phyloP scores from a whole-genome alignment of 2,113 vertebrate species.

The Poecilia latipinna region DNA sequence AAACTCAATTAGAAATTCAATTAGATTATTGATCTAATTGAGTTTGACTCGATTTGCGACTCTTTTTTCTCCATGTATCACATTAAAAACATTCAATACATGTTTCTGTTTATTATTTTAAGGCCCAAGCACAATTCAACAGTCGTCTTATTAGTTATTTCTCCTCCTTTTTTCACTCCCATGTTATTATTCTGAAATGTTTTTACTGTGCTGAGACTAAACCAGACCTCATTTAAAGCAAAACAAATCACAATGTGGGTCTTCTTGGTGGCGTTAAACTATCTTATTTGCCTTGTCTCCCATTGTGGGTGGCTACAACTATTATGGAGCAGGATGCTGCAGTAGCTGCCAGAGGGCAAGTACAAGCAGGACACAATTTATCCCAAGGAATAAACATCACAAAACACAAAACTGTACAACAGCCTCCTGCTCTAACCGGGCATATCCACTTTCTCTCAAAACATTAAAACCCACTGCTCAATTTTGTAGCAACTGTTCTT shows the following conservation, averaged over 20 bases:
- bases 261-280: conserved; percentile 38
- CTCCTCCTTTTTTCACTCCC: conserved; percentile 1
- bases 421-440: conserved; percentile 11
- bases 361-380: conserved; percentile 26
- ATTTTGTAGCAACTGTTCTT: conserved; percentile 26
- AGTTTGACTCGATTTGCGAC: background rate
- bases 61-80: background rate
- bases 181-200: conserved; percentile 25
- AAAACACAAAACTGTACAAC: conserved; percentile 35
- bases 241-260: conserved; percentile 12
- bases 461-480: conserved; percentile 26
- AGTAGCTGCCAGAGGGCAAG: conserved; percentile 52
- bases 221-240: conserved; percentile 26
- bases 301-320: conserved; percentile 56
- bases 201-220: conserved; percentile 7
- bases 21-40: background rate
- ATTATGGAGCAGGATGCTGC: conserved; percentile 46
- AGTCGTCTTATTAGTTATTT: background rate
- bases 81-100: background rate
- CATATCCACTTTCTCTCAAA: conserved; percentile 17
- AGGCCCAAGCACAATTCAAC: no score
- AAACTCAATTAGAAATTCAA: no score
- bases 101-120: no score
- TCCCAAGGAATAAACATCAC: conserved; percentile 43
- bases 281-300: conserved; percentile 47